A percentile compares a stretch with the other conserved stretches of the same genome.
phyloP scores from a whole-genome alignment of 2,888 invertebrate species.

The Brenthis hecate region DNA sequence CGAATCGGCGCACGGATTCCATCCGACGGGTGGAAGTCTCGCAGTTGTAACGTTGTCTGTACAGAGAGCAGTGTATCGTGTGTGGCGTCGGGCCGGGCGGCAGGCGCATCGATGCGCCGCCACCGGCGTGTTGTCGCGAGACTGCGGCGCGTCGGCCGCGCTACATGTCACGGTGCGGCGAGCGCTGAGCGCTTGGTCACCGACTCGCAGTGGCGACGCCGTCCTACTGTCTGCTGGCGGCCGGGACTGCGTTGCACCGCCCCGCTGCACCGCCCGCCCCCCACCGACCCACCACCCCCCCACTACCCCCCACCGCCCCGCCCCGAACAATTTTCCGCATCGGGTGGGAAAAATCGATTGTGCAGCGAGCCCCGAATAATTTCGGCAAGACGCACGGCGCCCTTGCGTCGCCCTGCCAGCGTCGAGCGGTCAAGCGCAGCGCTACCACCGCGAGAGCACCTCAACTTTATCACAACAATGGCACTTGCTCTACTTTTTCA shows the following conservation, averaged over 20 bases:
- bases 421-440: slow-evolving; percentile 38
- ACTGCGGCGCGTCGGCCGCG: slow-evolving; percentile 68
- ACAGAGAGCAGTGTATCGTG: slow-evolving; percentile 69
- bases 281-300: slow-evolving; percentile 54
- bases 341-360: slow-evolving; percentile 83
- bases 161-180: slow-evolving; percentile 80
- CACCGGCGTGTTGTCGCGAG: slow-evolving; percentile 76
- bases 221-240: slow-evolving; percentile 80
- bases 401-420: slow-evolving; percentile 63
- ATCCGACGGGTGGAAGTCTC: slow-evolving; percentile 72
- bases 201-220: slow-evolving; percentile 81
- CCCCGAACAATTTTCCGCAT: slow-evolving; percentile 81
- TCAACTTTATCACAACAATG: slow-evolving; percentile 1
- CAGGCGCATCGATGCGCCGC: slow-evolving; percentile 78
- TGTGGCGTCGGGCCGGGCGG: slow-evolving; percentile 71
- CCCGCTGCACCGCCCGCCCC: slow-evolving; percentile 80
- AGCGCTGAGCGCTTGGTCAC: slow-evolving; percentile 81
- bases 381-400: slow-evolving; percentile 82
- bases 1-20: slow-evolving; percentile 82
- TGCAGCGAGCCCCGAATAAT: slow-evolving; percentile 82
- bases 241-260: slow-evolving; percentile 79
- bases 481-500: neutral
- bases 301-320: slow-evolving; percentile 67
- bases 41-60: slow-evolving; percentile 66
- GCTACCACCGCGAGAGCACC: neutral